Conservation (phyloP, 2,113 vertebrate species). For the Cebus imitator region DNA sequence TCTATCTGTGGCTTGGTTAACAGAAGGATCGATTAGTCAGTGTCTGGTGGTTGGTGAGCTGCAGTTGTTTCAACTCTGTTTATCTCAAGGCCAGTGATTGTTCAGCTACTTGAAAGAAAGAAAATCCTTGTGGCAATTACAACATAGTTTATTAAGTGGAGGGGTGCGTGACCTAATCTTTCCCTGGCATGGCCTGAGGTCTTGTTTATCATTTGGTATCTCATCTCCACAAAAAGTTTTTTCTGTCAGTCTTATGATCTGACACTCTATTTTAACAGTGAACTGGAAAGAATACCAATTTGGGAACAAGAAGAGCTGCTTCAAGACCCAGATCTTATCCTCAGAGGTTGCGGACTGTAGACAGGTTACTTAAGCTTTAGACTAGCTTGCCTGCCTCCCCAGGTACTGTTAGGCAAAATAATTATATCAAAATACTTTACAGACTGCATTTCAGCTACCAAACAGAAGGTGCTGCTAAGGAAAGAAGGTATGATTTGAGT, state of each 20-base stretch:
- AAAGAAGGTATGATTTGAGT: neutral
- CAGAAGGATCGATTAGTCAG: neutral
- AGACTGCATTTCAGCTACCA: neutral
- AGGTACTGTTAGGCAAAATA: neutral
- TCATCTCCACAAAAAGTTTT: neutral
- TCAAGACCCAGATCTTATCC: neutral
- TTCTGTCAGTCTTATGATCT: neutral
- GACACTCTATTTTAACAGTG: neutral
- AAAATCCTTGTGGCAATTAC: neutral
- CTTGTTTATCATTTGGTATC: neutral
- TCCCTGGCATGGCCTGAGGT: neutral
- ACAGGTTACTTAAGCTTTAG: neutral
- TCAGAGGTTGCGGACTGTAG: neutral
- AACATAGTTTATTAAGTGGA: neutral
- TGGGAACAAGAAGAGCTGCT: neutral
- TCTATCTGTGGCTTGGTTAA: neutral
- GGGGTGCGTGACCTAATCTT: neutral
- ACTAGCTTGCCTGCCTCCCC: neutral
- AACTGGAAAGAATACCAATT: neutral
- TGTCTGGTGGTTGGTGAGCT: neutral
- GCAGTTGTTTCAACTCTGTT: neutral
- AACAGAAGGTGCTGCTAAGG: neutral
- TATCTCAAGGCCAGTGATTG: neutral
- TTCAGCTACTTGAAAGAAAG: neutral
- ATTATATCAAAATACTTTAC: neutral